Evolutionary conservation across 2,888 invertebrate species (phyloP), one percentile per base, ranked within the genome.

Genomic region (Drosophila pseudotalamancana): DNA sequence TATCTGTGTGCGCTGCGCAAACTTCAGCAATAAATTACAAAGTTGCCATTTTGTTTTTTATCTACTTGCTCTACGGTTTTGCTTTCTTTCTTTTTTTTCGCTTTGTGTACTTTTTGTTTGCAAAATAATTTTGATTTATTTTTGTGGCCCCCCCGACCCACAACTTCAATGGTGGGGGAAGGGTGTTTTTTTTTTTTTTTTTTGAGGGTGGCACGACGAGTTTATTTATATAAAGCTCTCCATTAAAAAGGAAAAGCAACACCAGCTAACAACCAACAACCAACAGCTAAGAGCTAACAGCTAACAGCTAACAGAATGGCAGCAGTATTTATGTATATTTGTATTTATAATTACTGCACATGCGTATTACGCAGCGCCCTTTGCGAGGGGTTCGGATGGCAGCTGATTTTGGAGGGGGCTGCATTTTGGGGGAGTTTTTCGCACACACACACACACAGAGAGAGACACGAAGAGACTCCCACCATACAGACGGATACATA

Each of bases 341-440:
- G 82, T 80, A 81, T 90, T 89, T 89, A 89, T 90, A 89, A 89
- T 90, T 89, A 89, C 89, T 90, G 89, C 89, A 90, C 89, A 89
- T 89, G 89, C 89, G 88, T 89, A 89, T 74, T 82, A 74, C 67
- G 65, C 23, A 27, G 65, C 57, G 69, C 69, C 72, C 68, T 59
- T 63, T 61, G 18, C 2, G 23, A 0, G 29, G 43, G 29, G 5
- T 1, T 16, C 12, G 43, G 31, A 11, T 45, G 32, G 21, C 19
- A 40, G 56, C 35, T 37, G 45, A 50, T 43, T 53, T 25, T 18
- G 42, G 45, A 11, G 39, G 50, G 55, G 72, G 40, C 46, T 63
- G 55, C 49, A 56, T 73, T 78, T 79, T 62, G 83, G 77, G 79
- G 83, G 71, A 80, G 67, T 83, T 86, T 85, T 78, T 50, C 48